These are phyloP conservation scores for Pedionomus torquatus DNA, from an alignment of 2,113 vertebrate genomes.

Conservation along the genomic window DNA sequence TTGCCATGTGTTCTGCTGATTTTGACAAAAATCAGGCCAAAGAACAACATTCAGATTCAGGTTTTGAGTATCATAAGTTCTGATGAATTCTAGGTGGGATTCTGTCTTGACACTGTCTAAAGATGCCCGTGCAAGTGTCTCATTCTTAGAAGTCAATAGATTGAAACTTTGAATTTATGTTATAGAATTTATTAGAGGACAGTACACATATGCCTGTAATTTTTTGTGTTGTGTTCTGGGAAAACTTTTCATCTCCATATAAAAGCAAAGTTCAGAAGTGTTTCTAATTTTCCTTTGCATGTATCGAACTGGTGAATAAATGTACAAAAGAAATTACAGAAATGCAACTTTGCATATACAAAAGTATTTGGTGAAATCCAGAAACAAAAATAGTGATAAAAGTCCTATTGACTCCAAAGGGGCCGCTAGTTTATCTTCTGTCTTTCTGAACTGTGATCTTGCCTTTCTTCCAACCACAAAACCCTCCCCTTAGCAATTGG, in stretches of 20 bases:
- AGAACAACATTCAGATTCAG: not conserved
- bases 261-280: not conserved
- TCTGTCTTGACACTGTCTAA: not conserved
- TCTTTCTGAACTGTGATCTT: not conserved
- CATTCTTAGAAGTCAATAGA: not conserved
- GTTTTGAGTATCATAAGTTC: not conserved
- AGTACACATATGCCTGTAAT: not conserved
- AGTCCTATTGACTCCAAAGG: not conserved
- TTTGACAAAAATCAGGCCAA: not conserved
- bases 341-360: not conserved
- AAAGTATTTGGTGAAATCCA: not conserved
- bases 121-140: not conserved
- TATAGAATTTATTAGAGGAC: not conserved
- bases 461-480: not conserved
- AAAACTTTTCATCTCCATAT: not conserved
- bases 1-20: not conserved
- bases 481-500: not conserved
- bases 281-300: not conserved
- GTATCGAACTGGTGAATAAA: not conserved
- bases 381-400: not conserved
- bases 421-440: not conserved
- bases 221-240: not conserved
- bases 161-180: not conserved
- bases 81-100: not conserved
- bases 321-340: not conserved